Conservation (phyloP, 2,113 vertebrate genomes). For the Corynorhinus townsendii region DNA sequence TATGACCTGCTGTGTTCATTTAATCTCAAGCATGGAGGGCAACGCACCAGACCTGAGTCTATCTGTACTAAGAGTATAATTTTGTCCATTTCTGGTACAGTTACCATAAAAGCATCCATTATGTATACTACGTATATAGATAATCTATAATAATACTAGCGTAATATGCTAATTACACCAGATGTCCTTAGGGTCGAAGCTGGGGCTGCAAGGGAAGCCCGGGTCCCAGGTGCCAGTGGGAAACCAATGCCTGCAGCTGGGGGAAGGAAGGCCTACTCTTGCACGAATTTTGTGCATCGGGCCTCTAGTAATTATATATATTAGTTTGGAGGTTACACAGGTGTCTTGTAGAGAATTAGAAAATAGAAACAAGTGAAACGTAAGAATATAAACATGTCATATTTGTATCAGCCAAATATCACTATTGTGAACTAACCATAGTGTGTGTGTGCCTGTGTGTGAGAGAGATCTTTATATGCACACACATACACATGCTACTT, state of each 20-base stretch:
- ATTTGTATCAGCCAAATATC: background rate
- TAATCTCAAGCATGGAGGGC: background rate
- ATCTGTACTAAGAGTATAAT: background rate
- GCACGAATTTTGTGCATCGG: too few relatives aligned
- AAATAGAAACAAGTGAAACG: background rate
- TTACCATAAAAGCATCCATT: background rate
- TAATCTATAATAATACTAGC: too few relatives aligned
- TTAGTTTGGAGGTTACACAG: background rate
- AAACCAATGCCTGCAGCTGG: too few relatives aligned
- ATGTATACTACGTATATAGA: background rate
- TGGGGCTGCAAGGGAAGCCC: too few relatives aligned
- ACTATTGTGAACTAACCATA: background rate
- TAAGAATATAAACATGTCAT: background rate
- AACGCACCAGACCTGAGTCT: background rate
- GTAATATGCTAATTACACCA: too few relatives aligned
- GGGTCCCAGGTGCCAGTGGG: too few relatives aligned
- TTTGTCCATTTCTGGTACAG: background rate
- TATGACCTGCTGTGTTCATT: accelerated
- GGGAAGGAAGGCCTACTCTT: too few relatives aligned
- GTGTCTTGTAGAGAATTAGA: background rate
- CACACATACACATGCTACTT: background rate
- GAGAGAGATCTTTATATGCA: background rate
- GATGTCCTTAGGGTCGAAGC: too few relatives aligned
- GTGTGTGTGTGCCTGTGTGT: background rate
- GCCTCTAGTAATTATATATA: background rate